Percentiles rank a stretch among this genome's conserved stretches.
phyloP scores from a whole-genome alignment of 2,113 vertebrate species.

The Vidua macroura region DNA sequence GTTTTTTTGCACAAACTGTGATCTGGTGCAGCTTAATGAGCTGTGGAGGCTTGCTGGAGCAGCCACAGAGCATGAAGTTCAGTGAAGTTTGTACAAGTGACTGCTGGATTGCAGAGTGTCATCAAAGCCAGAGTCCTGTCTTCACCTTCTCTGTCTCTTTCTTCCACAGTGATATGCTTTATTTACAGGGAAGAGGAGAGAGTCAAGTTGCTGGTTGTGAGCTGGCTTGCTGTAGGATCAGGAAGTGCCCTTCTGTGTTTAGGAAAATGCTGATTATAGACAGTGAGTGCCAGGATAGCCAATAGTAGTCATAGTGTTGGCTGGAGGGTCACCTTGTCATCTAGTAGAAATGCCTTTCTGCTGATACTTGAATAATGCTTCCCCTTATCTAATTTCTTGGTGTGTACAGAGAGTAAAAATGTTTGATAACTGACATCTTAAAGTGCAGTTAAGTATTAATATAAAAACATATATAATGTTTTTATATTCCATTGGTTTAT shows the following conservation, averaged over 20 bases:
- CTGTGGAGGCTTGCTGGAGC: rapidly evolving
- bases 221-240: not conserved
- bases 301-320: not conserved
- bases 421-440: not conserved
- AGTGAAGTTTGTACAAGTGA: not conserved
- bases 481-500: not conserved
- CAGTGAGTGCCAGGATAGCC: not conserved
- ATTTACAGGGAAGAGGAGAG: not conserved
- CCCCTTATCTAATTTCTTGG: not conserved
- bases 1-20: not conserved
- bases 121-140: not conserved
- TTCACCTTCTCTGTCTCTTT: not conserved
- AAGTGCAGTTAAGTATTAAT: not conserved
- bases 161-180: not conserved
- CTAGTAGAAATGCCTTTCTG: not conserved
- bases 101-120: not conserved
- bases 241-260: not conserved
- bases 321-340: not conserved
- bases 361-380: not conserved
- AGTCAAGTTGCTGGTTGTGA: not conserved
- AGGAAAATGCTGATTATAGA: not conserved
- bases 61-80: not conserved
- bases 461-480: not conserved
- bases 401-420: not conserved
- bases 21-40: not conserved